Percentiles rank a stretch among this genome's conserved stretches.
Evolutionary conservation across 2,113 vertebrate genomes (phyloP).

Genomic region (Lagenorhynchus albirostris): DNA sequence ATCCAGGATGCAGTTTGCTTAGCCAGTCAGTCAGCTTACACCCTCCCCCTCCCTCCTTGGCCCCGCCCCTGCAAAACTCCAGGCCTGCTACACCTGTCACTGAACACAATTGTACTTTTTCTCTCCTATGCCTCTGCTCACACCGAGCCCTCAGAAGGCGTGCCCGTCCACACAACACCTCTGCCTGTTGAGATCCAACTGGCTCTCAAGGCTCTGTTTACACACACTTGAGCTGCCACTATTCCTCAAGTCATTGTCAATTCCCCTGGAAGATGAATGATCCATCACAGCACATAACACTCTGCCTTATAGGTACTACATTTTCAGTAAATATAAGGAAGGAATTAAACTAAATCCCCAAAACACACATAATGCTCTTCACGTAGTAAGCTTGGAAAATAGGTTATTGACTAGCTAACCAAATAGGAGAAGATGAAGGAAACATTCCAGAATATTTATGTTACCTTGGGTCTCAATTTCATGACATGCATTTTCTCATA

Average conservation of each 20-base stretch:
- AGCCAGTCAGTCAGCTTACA: neutral
- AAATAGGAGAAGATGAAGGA: neutral
- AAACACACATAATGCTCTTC: neutral
- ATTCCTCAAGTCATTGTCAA: neutral
- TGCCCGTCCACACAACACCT: neutral
- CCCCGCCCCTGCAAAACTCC: neutral
- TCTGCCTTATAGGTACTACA: neutral
- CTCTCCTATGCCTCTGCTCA: neutral
- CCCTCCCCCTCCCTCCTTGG: neutral
- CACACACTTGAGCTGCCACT: neutral
- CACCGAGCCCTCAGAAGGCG: neutral
- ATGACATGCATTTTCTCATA: neutral
- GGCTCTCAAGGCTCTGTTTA: neutral
- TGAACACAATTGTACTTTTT: neutral
- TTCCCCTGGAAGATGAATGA: neutral
- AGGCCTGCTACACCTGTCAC: neutral
- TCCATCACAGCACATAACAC: neutral
- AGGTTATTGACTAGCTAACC: neutral
- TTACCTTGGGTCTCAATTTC: neutral
- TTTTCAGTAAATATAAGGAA: neutral
- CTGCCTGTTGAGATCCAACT: neutral
- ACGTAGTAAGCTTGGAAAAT: neutral
- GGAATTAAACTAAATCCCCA: neutral
- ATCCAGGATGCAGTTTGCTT: neutral
- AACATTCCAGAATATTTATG: conserved; percentile 11